Conservation (phyloP, 2,113 vertebrate species). For the Entomyzon cyanotis region DNA sequence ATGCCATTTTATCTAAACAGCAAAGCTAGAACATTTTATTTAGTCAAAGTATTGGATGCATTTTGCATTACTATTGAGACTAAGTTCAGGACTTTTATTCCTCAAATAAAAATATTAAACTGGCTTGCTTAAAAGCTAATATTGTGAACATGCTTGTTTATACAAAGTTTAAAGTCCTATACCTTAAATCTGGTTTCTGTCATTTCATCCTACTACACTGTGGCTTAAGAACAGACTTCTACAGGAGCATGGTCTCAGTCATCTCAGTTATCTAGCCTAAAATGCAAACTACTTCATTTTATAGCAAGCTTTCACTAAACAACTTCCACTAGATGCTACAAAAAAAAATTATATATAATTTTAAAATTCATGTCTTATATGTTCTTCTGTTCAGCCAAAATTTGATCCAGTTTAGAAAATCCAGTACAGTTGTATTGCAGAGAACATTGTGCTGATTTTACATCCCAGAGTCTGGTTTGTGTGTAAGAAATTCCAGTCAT, state of each 20-base stretch:
- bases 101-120: not conserved
- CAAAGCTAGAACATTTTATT: not conserved
- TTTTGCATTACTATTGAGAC: not conserved
- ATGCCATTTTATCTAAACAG: not conserved
- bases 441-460: not conserved
- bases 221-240: not conserved
- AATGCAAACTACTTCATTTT: not conserved
- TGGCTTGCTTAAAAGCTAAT: not conserved
- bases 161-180: not conserved
- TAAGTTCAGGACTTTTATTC: not conserved
- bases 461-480: not conserved
- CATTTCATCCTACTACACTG: not conserved
- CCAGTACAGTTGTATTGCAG: not conserved
- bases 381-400: not conserved
- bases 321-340: not conserved
- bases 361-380: not conserved
- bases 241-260: not conserved
- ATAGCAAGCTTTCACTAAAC: not conserved
- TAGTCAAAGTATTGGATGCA: not conserved
- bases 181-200: not conserved
- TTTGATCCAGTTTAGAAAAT: not conserved
- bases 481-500: not conserved
- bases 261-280: not conserved
- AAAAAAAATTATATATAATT: not conserved
- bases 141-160: not conserved